Base-by-base conservation (phyloP, 2,797 vertebrate species). In the Carapus acus region DNA sequence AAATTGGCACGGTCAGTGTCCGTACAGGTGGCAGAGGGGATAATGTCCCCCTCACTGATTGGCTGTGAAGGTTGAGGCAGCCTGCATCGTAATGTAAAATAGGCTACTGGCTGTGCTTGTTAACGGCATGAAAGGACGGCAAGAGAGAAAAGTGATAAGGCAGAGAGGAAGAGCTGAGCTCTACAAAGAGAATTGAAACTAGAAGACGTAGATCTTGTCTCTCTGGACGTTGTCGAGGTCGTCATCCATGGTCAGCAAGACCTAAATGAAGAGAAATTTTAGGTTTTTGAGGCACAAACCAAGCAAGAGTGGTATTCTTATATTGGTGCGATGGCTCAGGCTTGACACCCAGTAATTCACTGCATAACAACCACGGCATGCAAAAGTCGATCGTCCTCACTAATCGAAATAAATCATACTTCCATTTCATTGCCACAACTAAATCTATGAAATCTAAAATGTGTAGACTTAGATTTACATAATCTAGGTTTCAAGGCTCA, bases 121-220 rank as follows among this genome's bases (percentile, higher is more conserved):
- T 31, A 13, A 62, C 6, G 49, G 67, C 24, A 58, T 5, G 13
- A 38, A 45, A 39, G 64, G 4, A 29, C 45, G 13, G 40, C 67
- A 16, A 4, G 48, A 51, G 52, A 13, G 36, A 64, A 84, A 85
- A 84, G 52, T 14, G 36, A 64, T 85, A 85, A 84, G 80, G 80
- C 78, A 69, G 71, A 72, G 69, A 70, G 38, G 53, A 58, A 18
- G 57, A 65, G 71, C 49, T 24, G 59, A 73, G 64, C 62, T 68
- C 52, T 33, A 55, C 48, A 3, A 47, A 14, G 48, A 29, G 18
- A 52, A 40, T 60, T 42, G 1, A 14, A 21, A 69, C 64, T 90
- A 99, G 79, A 99, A 99, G 56, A 92, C 96, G 0, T 89, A 96
- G 82, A 98, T 98, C 86, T 97, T 98, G 85, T 98, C 94, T 77